Percentiles rank a stretch among this genome's conserved stretches.
These are phyloP conservation scores for Apostichopus parvimensis DNA, from an alignment of 35 echinoderm and acorn worm species.

Conservation along the genomic window DNA sequence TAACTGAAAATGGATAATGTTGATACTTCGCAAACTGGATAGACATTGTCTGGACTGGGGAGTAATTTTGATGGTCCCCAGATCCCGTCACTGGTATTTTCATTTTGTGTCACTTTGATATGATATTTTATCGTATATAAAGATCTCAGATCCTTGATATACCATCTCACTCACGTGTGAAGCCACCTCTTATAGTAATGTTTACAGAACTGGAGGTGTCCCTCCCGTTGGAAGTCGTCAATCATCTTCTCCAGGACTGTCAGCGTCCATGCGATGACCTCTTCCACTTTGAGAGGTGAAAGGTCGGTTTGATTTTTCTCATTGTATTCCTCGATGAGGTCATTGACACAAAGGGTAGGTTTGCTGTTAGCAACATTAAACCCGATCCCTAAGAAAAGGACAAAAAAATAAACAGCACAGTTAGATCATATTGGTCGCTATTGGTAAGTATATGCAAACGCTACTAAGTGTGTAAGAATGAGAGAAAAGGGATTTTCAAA, in stretches of 20 bases:
- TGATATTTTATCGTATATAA: too few species aligned
- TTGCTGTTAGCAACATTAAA: conserved; percentile 92
- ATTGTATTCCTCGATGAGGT: conserved; percentile 73
- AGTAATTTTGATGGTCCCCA: too few species aligned
- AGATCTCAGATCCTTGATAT: conserved; percentile 52
- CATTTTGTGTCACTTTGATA: too few species aligned
- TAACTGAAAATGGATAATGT: too few species aligned
- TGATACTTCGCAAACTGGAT: too few species aligned
- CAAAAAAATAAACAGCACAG: too few species aligned
- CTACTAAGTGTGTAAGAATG: too few species aligned
- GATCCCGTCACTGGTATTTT: too few species aligned
- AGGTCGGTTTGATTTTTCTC: conserved; percentile 64
- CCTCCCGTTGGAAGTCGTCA: conserved; percentile 71
- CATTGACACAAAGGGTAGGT: conserved; percentile 92
- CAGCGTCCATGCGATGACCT: conserved; percentile 85
- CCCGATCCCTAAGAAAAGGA: conserved; percentile 69
- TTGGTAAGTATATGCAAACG: too few species aligned
- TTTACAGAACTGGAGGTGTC: conserved; percentile 65
- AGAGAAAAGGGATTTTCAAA: too few species aligned
- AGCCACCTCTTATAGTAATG: conserved; percentile 92
- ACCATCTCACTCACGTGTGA: conserved; percentile 77
- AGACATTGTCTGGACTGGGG: too few species aligned
- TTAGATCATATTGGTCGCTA: too few species aligned
- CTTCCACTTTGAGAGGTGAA: conserved; percentile 60
- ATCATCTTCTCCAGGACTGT: conserved; percentile 77